phyloP scores from a whole-genome alignment of 2,888 invertebrate species.

The Eupithecia centaureata region DNA sequence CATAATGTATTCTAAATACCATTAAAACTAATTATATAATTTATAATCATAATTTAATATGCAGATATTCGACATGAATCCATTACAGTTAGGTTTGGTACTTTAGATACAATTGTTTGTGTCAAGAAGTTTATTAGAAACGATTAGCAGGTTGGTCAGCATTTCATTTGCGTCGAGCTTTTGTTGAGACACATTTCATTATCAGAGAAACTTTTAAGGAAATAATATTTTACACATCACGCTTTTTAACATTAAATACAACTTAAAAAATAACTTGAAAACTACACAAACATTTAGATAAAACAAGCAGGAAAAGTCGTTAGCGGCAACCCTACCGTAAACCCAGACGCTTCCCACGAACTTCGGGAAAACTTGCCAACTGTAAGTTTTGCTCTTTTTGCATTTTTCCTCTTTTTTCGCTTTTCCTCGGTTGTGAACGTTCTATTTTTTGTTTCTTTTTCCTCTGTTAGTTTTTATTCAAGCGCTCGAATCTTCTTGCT shows the following conservation, averaged over 20 bases:
- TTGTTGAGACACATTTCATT: background rate
- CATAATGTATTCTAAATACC: background rate
- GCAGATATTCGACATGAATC: slow-evolving; percentile 3
- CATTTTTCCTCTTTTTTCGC: slow-evolving; percentile 66
- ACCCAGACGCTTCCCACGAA: slow-evolving; percentile 57
- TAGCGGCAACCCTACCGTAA: slow-evolving; percentile 62
- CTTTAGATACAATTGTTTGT: background rate
- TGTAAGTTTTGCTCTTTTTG: slow-evolving; percentile 76
- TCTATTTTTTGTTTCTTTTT: slow-evolving; percentile 55
- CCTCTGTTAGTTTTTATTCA: slow-evolving; percentile 57
- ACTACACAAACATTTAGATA: slow-evolving; percentile 54
- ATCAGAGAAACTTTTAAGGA: background rate
- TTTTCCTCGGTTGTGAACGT: slow-evolving; percentile 46
- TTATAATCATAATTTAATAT: slow-evolving; percentile 2
- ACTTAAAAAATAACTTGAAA: slow-evolving; percentile 48
- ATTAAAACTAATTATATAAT: background rate
- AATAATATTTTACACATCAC: background rate
- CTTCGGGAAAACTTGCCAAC: slow-evolving; percentile 79
- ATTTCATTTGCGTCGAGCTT: background rate
- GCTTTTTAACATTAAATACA: slow-evolving; percentile 34
- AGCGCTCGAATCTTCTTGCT: slow-evolving; percentile 76
- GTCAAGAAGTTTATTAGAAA: background rate
- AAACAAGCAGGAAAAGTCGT: slow-evolving; percentile 58
- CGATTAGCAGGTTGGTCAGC: background rate
- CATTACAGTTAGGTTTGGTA: background rate